Percentiles rank a stretch among this genome's conserved stretches.
These are phyloP conservation scores for Scaptomyza caliginosa DNA, from an alignment of 2,888 invertebrate genomes.

Conservation along the genomic window DNA sequence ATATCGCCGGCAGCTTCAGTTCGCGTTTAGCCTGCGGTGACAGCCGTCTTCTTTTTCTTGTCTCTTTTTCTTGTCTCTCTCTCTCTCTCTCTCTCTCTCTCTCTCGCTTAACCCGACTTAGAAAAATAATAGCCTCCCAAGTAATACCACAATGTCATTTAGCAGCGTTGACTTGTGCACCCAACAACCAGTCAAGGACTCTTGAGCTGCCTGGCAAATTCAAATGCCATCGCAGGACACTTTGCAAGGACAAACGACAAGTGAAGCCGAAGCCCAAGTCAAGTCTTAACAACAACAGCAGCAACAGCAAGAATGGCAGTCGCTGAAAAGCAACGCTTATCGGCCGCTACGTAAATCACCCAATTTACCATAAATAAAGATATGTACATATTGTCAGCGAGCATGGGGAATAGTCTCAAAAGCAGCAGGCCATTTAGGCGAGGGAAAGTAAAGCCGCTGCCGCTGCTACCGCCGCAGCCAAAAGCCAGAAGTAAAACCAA, in stretches of 20 bases:
- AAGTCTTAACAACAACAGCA: constrained; percentile 21
- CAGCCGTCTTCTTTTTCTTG: constrained; percentile 36
- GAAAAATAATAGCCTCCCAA: constrained; percentile 63
- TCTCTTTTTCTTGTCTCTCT: neutral
- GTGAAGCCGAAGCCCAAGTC: neutral
- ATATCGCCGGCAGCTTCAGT: constrained; percentile 2
- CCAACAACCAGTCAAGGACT: constrained; percentile 62
- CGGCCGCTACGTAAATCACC: constrained; percentile 81
- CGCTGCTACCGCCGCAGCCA: too few relatives aligned
- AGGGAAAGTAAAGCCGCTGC: constrained; percentile 24
- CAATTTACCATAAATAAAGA: constrained; percentile 80
- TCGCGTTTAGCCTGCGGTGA: constrained; percentile 41
- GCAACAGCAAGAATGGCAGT: constrained; percentile 28
- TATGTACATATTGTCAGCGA: constrained; percentile 74
- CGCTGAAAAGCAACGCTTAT: constrained; percentile 79
- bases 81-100: neutral
- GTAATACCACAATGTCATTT: constrained; percentile 64
- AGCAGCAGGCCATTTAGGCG: neutral
- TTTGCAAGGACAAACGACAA: neutral
- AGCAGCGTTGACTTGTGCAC: constrained; percentile 59
- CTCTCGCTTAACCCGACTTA: constrained; percentile 55
- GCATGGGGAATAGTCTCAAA: neutral
- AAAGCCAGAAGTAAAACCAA: constrained; percentile 29
- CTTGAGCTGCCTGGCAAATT: constrained; percentile 65
- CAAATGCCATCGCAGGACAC: constrained; percentile 57